Evolutionary conservation across 1,140 invertebrate genomes (phyloP).

Genomic region (Agraylea sexmaculata): DNA sequence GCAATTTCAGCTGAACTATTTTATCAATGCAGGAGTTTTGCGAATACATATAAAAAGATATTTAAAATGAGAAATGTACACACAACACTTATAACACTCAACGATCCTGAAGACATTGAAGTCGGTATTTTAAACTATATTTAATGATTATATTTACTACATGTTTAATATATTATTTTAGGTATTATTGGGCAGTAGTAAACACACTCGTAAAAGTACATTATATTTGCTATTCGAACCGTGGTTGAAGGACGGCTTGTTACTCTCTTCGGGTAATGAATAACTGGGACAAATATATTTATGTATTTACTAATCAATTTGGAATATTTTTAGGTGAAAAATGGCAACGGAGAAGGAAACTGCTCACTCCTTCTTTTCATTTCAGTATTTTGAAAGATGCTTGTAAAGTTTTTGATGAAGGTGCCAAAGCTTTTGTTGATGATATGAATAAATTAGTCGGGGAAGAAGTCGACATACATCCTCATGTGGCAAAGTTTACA

Average conservation of each 20-base stretch:
- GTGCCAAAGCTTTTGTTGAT: constrained; percentile 22
- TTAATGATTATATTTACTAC: too few species aligned
- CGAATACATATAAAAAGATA: too few species aligned
- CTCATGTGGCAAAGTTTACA: constrained; percentile 23
- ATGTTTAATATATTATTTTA: too few species aligned
- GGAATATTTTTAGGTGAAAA: constrained; percentile 47
- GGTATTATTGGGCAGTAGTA: constrained; percentile 17
- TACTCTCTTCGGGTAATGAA: constrained; percentile 12
- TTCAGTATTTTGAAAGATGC: constrained; percentile 78
- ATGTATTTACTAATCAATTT: constrained; percentile 10
- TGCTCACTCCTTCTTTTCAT: constrained; percentile 83
- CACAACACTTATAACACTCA: too few species aligned
- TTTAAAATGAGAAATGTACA: too few species aligned
- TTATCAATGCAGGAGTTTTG: too few species aligned
- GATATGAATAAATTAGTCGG: constrained; percentile 19
- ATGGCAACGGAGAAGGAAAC: constrained; percentile 67
- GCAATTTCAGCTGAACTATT: too few species aligned
- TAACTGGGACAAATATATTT: not conserved
- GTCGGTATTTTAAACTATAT: too few species aligned
- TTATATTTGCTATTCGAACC: constrained; percentile 14
- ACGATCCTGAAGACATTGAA: too few species aligned
- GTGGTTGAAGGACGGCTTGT: constrained; percentile 17
- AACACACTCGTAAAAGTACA: constrained; percentile 11
- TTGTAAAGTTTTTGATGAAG: constrained; percentile 35
- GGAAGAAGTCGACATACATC: constrained; percentile 21